Percentiles rank a stretch among this genome's conserved stretches.
Conservation (phyloP, 2,797 vertebrate genomes). For the Pantherophis alleghaniensis region DNA sequence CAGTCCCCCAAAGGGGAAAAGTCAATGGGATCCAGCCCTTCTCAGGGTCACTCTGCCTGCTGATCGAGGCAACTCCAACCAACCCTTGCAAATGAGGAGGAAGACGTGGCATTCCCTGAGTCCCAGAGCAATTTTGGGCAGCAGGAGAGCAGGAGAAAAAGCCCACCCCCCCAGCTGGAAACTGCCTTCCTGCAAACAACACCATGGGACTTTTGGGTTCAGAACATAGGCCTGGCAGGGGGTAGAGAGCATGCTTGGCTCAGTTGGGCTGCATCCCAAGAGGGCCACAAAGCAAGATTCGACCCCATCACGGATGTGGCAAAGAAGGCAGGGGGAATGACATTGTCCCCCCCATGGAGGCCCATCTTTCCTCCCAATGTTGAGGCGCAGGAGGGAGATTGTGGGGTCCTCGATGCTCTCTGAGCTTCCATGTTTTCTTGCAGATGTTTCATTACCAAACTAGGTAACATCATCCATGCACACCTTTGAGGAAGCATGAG, state of each 20-base stretch:
- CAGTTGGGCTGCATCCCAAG: too few species aligned
- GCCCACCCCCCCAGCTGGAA: background rate
- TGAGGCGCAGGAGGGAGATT: background rate
- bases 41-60: background rate
- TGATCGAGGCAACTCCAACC: background rate
- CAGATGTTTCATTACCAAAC: background rate
- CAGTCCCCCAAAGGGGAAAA: background rate
- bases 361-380: background rate
- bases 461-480: background rate
- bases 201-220: background rate
- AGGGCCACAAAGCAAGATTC: background rate
- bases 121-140: background rate
- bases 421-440: background rate
- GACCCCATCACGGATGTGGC: too few species aligned
- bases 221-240: background rate
- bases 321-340: background rate
- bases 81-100: background rate
- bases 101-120: background rate
- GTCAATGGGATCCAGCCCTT: background rate
- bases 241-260: accelerated
- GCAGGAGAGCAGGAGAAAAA: accelerated
- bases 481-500: too few species aligned
- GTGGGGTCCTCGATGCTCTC: background rate
- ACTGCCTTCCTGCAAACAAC: background rate
- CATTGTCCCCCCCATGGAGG: too few species aligned